Conservation (phyloP, 1,140 invertebrate genomes). For the Heliconius hermathena region DNA sequence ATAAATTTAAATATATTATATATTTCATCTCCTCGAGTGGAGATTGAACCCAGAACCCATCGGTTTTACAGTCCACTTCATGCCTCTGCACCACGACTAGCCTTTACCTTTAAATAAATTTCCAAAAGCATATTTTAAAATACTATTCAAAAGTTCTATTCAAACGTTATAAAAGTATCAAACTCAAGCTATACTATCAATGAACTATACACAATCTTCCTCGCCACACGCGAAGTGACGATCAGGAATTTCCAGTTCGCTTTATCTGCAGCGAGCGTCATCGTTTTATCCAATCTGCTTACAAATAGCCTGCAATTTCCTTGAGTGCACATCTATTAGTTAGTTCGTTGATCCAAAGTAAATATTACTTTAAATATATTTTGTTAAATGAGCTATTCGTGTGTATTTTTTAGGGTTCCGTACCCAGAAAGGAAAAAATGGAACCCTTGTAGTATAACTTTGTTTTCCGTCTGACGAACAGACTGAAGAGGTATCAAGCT, state of each 20-base stretch:
- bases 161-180: not conserved
- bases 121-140: not conserved
- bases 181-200: slow-evolving; percentile 5
- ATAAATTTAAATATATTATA: no score
- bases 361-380: slow-evolving; percentile 1
- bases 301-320: slow-evolving; percentile 18
- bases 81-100: no score
- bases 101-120: no score
- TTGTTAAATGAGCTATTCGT: not conserved
- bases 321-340: slow-evolving; percentile 22
- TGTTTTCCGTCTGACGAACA: no score
- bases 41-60: no score
- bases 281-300: slow-evolving; percentile 20
- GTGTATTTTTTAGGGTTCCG: no score
- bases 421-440: no score
- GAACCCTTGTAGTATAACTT: no score
- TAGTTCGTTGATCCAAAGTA: slow-evolving; percentile 7
- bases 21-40: no score
- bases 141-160: not conserved
- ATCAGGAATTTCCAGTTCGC: slow-evolving; percentile 14
- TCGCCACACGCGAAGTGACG: slow-evolving; percentile 12
- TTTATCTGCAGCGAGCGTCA: slow-evolving; percentile 17
- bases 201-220: not conserved
- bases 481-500: no score
- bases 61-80: no score